Evolutionary conservation across 2,888 invertebrate genomes (phyloP), one percentile per base, ranked within the genome.

Genomic region (Patella depressa): DNA sequence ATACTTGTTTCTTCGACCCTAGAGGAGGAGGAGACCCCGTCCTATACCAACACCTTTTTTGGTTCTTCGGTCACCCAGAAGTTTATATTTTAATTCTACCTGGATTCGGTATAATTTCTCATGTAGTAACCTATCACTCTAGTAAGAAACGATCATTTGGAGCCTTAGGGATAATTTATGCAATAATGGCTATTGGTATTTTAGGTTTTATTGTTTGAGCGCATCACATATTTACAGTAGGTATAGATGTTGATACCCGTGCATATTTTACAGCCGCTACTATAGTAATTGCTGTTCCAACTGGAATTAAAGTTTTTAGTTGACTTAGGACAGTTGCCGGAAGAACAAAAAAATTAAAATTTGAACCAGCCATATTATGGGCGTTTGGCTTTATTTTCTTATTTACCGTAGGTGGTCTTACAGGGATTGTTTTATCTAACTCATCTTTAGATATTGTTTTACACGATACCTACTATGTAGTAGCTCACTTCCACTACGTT

Each of bases 61-160:
- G 96, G 94, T 96, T 96, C 93, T 96, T 96, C 94, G 96, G 96
- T 0, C 96, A 96, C 77, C 96, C 96, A 14, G 96, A 96, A 94
- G 95, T 96, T 81, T 96, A 96, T 92, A 95, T 96, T 95, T 92
- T 96, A 93, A 96, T 96, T 94, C 89, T 96, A 86, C 95, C 95
- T 0, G 95, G 95, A 91, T 96, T 96, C 93, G 95, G 96, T 0
- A 94, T 96, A 93, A 94, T 96, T 91, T 95, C 95, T 0, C 95
- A 96, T 90, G 94, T 95, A 93, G 94, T 96, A 92, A 93, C 93
- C 0, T 94, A 94, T 17, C 80, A 84, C 65, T 83, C 85, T 55
- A 78, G 94, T 11, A 95, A 95, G 94, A 94, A 94, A 86, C 94
- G 94, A 94, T 94, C 94, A 3, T 96, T 96, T 92, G 95, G 95